Conservation (phyloP, 2,797 vertebrate genomes). For the Esox masquinongy region DNA sequence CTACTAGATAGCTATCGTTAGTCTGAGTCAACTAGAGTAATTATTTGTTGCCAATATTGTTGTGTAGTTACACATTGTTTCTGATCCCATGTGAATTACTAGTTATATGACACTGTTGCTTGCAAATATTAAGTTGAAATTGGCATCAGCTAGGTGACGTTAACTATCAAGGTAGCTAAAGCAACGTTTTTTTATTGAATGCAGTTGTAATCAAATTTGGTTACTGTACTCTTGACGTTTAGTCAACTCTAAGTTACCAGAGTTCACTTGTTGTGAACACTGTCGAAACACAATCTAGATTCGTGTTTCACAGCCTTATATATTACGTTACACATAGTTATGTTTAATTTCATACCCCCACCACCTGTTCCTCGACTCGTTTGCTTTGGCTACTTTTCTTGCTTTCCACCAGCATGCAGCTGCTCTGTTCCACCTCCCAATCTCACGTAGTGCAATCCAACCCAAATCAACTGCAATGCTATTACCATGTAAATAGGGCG, state of each 20-base stretch:
- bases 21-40: not conserved
- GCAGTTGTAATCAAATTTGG: not conserved
- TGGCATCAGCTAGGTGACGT: not conserved
- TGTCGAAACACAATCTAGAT: not conserved
- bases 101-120: no score
- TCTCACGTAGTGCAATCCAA: not conserved
- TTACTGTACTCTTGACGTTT: not conserved
- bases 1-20: not conserved
- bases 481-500: not conserved
- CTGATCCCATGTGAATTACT: not conserved
- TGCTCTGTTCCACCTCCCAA: not conserved
- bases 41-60: not conserved
- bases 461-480: not conserved
- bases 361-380: slow-evolving; percentile 8
- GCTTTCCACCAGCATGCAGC: slow-evolving; percentile 5
- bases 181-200: not conserved
- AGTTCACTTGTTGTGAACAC: not conserved
- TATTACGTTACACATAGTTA: not conserved
- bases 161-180: not conserved
- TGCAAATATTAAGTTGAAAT: not conserved
- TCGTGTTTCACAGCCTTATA: not conserved
- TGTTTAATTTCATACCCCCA: not conserved
- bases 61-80: not conserved
- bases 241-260: not conserved
- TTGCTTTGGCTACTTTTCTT: not conserved